Percentiles rank a stretch among this genome's conserved stretches.
phyloP scores from a whole-genome alignment of 2,113 vertebrate species.

The Hemiprocne comata region DNA sequence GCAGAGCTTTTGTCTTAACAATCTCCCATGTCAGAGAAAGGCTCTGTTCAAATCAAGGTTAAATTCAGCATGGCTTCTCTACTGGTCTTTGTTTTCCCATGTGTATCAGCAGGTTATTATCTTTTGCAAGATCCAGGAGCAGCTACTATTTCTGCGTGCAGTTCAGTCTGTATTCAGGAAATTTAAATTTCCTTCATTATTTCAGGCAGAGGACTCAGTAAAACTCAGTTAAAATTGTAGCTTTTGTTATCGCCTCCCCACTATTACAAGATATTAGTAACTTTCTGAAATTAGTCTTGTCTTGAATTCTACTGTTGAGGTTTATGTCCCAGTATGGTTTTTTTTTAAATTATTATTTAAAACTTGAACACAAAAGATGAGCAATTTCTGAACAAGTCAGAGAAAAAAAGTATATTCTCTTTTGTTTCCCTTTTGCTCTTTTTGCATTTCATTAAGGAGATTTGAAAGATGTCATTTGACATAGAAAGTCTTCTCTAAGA shows the following conservation, averaged over 20 bases:
- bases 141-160: background rate
- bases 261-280: background rate
- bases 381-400: background rate
- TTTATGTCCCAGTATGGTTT: background rate
- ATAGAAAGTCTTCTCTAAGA: background rate
- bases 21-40: background rate
- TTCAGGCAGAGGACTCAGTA: background rate
- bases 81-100: background rate
- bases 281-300: background rate
- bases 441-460: slow-evolving; percentile 2
- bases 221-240: background rate
- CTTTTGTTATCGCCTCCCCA: background rate
- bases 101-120: slow-evolving; percentile 6
- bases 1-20: background rate
- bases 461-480: background rate
- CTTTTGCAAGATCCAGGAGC: background rate
- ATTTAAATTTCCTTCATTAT: background rate
- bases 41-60: slow-evolving; percentile 1
- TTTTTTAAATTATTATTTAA: background rate
- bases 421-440: background rate
- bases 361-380: background rate
- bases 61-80: background rate
- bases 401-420: background rate
- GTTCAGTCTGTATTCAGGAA: background rate
- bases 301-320: background rate